Evolutionary conservation across 2,888 invertebrate genomes (phyloP), one percentile per base, ranked within the genome.

Genomic region (Charanyca ferruginea): DNA sequence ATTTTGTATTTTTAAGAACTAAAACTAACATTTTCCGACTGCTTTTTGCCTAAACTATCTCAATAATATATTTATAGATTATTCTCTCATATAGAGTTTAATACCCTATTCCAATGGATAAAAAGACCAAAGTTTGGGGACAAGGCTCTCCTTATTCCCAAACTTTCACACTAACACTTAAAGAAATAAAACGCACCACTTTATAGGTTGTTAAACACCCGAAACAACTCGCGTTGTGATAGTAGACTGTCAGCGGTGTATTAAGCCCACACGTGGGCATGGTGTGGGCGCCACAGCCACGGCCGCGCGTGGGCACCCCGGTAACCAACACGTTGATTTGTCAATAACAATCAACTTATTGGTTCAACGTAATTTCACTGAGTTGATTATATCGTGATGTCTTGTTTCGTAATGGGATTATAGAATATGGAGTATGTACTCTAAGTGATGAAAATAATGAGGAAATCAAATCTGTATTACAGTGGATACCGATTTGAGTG

Each of bases 241-340:
- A 66, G 66, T 77, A 71, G 59, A 68, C 64, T 73, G 69, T 73
- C 68, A 71, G 54, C 64, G 22, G 51, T 68, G 70, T 76, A 68
- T 75, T 77, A 81, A 69, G 71, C 77, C 69, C 75, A 77, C 82
- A 84, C 86, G 89, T 90, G 89, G 87, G 87, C 74, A 72, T 44
- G 68, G 58, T 66, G 92, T 91, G 88, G 92, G 92, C 80, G 32
- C 32, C 9, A 2, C 32, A n/a, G 89, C 78, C 85, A 84, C 53
- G 85, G 82, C 66, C 81, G 67, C 47, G 89, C 84, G 88, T 87
- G 80, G 87, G 89, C 86, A 85, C 83, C 87, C 83, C 84, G 74
- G 76, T 63, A 72, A 49, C 44, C 44, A 55, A 38, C 66, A 53
- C 52, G 76, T 72, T 79, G 71, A 82, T 83, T 79, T 77, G 84